These are phyloP conservation scores for Chrysina gloriosa DNA, from an alignment of 2,888 invertebrate species.

Conservation along the genomic window DNA sequence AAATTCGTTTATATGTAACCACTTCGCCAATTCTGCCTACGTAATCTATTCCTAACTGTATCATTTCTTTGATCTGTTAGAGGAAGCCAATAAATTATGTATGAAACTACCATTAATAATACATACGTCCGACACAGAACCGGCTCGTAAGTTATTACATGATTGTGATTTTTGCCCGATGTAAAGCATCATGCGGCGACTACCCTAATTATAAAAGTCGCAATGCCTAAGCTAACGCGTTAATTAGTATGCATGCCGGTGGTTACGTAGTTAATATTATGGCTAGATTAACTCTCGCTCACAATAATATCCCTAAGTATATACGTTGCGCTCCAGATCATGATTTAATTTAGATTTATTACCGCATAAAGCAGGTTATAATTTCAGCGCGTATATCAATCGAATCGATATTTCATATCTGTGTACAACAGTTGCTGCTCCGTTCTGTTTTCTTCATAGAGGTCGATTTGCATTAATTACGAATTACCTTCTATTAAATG, in stretches of 20 bases:
- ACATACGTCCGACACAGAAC: neutral
- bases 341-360: conserved; percentile 41
- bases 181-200: conserved; percentile 4
- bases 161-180: neutral
- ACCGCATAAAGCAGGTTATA: conserved; percentile 40
- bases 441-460: conserved; percentile 30
- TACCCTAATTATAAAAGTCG: conserved; percentile 6
- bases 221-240: conserved; percentile 7
- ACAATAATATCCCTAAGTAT: conserved; percentile 12
- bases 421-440: too few species aligned
- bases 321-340: conserved; percentile 28
- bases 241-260: conserved; percentile 1
- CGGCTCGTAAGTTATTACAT: neutral
- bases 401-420: conserved; percentile 38
- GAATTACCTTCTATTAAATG: conserved; percentile 36
- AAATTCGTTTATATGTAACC: too few species aligned
- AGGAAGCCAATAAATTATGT: conserved; percentile 1
- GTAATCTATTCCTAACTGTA: neutral
- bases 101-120: conserved; percentile 18
- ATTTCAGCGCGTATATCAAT: conserved; percentile 39
- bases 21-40: neutral
- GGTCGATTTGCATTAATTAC: conserved; percentile 43
- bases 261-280: conserved; percentile 2
- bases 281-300: conserved; percentile 11
- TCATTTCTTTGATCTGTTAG: neutral